Evolutionary conservation across 2,888 invertebrate genomes (phyloP).

Genomic region (Phaonia tiefii): DNA sequence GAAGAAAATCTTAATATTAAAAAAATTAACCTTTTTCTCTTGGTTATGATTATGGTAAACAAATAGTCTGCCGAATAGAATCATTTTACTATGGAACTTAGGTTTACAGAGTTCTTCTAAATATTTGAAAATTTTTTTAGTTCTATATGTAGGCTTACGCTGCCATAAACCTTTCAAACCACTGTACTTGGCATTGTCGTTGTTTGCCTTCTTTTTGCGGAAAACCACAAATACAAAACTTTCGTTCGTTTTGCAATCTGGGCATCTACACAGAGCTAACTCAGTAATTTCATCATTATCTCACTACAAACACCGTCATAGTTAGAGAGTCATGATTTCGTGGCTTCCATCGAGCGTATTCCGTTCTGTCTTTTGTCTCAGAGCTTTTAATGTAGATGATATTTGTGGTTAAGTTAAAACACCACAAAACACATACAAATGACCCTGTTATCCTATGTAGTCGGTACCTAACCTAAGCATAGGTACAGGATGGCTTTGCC

Average conservation of each 20-base stretch:
- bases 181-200: background rate
- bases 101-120: too few species aligned
- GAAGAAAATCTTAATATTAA: too few species aligned
- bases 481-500: constrained; percentile 32
- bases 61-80: too few species aligned
- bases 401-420: constrained; percentile 55
- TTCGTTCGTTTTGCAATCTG: constrained; percentile 6
- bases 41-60: too few species aligned
- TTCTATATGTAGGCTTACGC: too few species aligned
- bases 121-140: too few species aligned
- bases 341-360: constrained; percentile 19
- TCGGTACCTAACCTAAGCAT: constrained; percentile 29
- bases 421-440: constrained; percentile 25
- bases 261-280: constrained; percentile 1
- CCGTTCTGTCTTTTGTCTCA: constrained; percentile 17
- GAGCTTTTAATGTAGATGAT: constrained; percentile 57
- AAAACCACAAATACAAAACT: constrained; percentile 53
- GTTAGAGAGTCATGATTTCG: constrained; percentile 60
- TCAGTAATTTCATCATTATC: constrained; percentile 65
- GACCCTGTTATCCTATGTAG: constrained; percentile 6
- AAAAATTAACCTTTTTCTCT: too few species aligned
- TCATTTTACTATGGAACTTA: too few species aligned
- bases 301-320: constrained; percentile 61
- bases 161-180: too few species aligned
- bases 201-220: constrained; percentile 39